phyloP scores from a whole-genome alignment of 1,140 invertebrate genomes.

The Rhopalosiphum maidis region DNA sequence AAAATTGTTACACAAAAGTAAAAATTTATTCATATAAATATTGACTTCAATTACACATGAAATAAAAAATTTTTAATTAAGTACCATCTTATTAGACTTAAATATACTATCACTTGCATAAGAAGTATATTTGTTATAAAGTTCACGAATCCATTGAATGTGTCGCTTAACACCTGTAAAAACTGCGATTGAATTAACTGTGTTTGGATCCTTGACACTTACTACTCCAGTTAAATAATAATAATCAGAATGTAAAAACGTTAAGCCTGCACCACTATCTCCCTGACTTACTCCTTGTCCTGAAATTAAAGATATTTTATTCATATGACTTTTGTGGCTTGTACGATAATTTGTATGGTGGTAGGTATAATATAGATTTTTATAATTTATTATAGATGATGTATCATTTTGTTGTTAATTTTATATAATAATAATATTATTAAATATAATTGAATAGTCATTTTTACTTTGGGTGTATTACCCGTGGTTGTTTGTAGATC shows the following conservation, averaged over 20 bases:
- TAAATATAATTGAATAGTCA: background rate
- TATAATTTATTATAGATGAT: background rate
- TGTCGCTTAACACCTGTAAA: background rate
- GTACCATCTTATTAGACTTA: background rate
- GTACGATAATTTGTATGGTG: too few relatives aligned
- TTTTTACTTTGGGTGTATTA: too few relatives aligned
- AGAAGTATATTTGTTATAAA: background rate
- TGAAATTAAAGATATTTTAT: background rate
- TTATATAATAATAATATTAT: background rate
- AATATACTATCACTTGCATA: background rate
- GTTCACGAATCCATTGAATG: background rate
- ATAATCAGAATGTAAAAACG: background rate
- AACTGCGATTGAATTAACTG: background rate
- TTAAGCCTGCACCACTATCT: constrained; percentile 28
- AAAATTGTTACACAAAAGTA: too few relatives aligned
- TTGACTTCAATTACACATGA: too few relatives aligned
- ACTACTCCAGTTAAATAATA: constrained; percentile 24
- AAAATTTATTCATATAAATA: too few relatives aligned
- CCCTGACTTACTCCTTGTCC: background rate
- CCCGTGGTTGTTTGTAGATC: too few relatives aligned
- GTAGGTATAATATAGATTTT: background rate
- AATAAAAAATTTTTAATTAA: background rate
- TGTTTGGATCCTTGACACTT: background rate
- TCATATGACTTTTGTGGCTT: too few relatives aligned
- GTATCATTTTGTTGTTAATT: background rate